Conservation (phyloP, 2,113 vertebrate species). For the Megaceryle maxima region DNA sequence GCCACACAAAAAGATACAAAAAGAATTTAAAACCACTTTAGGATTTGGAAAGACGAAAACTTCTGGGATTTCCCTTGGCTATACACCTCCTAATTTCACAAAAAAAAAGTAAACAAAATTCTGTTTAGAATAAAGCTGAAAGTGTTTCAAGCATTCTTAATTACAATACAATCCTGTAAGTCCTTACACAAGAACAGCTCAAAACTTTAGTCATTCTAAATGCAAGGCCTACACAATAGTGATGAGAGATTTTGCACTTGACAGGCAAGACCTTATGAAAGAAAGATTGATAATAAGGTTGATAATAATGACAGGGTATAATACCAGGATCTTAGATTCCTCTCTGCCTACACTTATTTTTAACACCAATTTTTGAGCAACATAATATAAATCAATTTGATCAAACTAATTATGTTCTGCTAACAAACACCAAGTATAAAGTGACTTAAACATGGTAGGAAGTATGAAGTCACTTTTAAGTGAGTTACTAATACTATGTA, state of each 20-base stretch:
- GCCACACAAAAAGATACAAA: neutral
- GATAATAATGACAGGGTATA: neutral
- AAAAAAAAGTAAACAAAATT: neutral
- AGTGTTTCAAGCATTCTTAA: neutral
- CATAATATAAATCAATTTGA: neutral
- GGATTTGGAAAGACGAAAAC: neutral
- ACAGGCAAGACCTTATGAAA: neutral
- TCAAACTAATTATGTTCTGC: neutral
- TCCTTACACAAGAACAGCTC: neutral
- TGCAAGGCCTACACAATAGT: neutral
- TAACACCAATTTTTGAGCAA: neutral
- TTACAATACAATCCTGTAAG: neutral
- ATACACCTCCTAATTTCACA: neutral
- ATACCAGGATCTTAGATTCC: neutral
- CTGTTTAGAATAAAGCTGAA: neutral
- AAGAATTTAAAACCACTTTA: neutral
- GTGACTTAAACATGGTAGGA: neutral
- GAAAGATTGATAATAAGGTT: neutral
- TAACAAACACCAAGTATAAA: neutral
- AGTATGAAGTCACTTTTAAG: neutral
- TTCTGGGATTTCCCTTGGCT: neutral
- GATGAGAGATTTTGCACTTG: neutral
- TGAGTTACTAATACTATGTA: neutral
- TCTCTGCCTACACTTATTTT: neutral
- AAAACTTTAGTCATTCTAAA: neutral